Percentiles rank a stretch among this genome's conserved stretches.
Conservation (phyloP, 2,888 invertebrate genomes). For the Tenthredo mesomela region DNA sequence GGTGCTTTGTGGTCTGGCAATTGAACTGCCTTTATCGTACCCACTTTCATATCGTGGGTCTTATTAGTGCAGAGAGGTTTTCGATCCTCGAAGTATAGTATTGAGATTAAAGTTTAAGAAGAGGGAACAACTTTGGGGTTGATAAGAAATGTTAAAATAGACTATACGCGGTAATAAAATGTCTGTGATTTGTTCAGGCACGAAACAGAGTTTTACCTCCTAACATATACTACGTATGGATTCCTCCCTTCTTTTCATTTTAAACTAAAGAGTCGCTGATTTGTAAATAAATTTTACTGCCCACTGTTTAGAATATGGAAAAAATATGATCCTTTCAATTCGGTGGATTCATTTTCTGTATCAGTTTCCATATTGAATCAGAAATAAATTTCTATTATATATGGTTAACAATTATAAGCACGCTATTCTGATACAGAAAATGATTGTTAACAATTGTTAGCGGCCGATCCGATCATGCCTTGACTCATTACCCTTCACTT, state of each 20-base stretch:
- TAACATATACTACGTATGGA: background rate
- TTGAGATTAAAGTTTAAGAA: constrained; percentile 12
- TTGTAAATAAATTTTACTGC: background rate
- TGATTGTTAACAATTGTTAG: constrained; percentile 10
- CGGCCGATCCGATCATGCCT: background rate
- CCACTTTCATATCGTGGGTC: background rate
- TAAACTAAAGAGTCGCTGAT: background rate
- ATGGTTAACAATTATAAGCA: constrained; percentile 5
- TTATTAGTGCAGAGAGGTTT: constrained; percentile 8
- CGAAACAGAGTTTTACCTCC: background rate
- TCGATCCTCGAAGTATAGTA: constrained; percentile 22
- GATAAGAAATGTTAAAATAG: constrained; percentile 26
- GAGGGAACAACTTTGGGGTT: constrained; percentile 16
- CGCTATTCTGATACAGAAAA: constrained; percentile 7
- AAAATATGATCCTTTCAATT: background rate
- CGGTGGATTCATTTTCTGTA: background rate
- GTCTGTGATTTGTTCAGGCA: background rate
- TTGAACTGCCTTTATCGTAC: background rate
- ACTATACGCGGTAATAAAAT: background rate
- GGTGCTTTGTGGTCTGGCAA: background rate
- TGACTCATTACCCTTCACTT: constrained; percentile 37
- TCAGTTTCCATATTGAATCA: background rate
- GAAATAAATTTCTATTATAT: background rate
- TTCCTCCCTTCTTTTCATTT: background rate
- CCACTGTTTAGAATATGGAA: too few species aligned